A percentile compares a stretch with the other conserved stretches of the same genome.
These are phyloP conservation scores for Epinotia demarniana DNA, from an alignment of 2,888 invertebrate genomes.

Conservation along the genomic window DNA sequence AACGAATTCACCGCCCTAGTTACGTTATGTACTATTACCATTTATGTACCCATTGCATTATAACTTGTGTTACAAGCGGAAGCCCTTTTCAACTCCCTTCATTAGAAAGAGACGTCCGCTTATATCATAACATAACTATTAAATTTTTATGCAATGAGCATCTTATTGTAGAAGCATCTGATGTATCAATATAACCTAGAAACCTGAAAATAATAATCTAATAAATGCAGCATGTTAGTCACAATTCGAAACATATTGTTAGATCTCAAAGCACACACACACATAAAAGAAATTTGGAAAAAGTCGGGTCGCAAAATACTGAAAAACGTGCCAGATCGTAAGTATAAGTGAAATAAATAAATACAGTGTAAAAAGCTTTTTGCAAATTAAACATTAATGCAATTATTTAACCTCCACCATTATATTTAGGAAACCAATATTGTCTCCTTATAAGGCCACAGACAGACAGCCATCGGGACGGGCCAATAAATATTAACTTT, in stretches of 20 bases:
- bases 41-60: no score
- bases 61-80: no score
- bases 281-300: neutral
- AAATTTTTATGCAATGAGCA: no score
- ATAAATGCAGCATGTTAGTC: conserved; percentile 53
- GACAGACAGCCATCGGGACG: neutral
- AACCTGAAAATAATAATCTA: neutral
- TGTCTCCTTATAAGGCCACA: neutral
- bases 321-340: conserved; percentile 10
- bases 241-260: conserved; percentile 51
- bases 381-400: conserved; percentile 21
- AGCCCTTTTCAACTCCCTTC: no score
- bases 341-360: conserved; percentile 23
- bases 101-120: no score
- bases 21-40: no score
- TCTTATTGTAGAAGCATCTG: neutral
- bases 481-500: neutral
- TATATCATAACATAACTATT: no score
- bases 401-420: conserved; percentile 22
- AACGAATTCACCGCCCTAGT: no score
- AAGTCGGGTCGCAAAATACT: conserved; percentile 28
- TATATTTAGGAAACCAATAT: neutral
- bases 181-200: conserved; percentile 12
- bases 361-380: conserved; percentile 31
- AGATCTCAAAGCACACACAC: conserved; percentile 34